Percentiles rank a stretch among this genome's conserved stretches.
Conservation (phyloP, 2,888 invertebrate species). For the Boloria euphrosyne region DNA sequence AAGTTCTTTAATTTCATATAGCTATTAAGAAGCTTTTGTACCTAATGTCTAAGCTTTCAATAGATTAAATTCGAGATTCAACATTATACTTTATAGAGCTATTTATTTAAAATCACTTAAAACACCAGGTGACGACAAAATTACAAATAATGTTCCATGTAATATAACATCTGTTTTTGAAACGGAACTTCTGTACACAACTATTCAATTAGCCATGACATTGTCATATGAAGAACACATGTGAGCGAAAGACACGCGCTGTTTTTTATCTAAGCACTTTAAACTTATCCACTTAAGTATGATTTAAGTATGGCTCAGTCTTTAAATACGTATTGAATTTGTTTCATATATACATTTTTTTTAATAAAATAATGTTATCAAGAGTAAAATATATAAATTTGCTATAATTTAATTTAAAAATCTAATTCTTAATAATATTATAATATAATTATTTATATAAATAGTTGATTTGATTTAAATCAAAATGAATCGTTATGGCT, state of each 20-base stretch:
- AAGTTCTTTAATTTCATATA: neutral
- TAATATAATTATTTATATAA: too few species aligned
- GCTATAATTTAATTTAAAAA: too few species aligned
- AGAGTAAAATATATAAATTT: too few species aligned
- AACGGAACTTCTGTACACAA: slow-evolving; percentile 48
- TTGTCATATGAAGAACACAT: slow-evolving; percentile 52
- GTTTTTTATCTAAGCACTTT: slow-evolving; percentile 37
- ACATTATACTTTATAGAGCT: neutral
- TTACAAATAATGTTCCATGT: slow-evolving; percentile 20
- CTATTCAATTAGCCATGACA: slow-evolving; percentile 60
- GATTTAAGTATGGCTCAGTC: neutral
- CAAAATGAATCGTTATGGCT: too few species aligned
- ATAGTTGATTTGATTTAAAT: too few species aligned
- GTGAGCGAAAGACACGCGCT: slow-evolving; percentile 48
- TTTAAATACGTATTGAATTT: neutral
- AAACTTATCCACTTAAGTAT: slow-evolving; percentile 2
- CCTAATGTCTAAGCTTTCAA: neutral
- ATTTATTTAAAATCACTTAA: slow-evolving; percentile 2
- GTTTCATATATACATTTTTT: neutral
- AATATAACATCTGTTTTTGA: slow-evolving; percentile 38
- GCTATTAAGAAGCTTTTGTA: too few species aligned
- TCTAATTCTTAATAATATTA: too few species aligned
- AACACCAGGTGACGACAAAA: slow-evolving; percentile 23
- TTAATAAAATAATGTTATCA: neutral
- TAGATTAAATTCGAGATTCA: neutral